Evolutionary conservation across 2,113 vertebrate species (phyloP).

Genomic region (Eudyptes chrysolophus): DNA sequence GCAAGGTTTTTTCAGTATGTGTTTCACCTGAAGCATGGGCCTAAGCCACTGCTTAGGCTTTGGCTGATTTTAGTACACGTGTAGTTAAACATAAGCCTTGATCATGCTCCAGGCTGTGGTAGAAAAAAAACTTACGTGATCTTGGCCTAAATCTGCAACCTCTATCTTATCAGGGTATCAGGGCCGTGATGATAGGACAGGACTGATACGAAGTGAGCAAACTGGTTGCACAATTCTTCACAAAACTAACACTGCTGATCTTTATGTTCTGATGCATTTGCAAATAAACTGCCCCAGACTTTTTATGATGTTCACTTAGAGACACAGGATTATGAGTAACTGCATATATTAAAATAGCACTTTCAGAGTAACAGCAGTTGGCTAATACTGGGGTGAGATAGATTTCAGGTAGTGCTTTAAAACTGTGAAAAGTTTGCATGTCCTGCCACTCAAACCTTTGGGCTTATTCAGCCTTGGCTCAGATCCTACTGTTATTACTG

Average conservation of each 20-base stretch:
- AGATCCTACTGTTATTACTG: not conserved
- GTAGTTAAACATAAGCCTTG: not conserved
- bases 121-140: not conserved
- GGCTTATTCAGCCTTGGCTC: not conserved
- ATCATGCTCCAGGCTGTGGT: not conserved
- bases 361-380: not conserved
- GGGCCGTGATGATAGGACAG: not conserved
- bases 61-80: not conserved
- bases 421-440: not conserved
- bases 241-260: not conserved
- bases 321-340: not conserved
- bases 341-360: not conserved
- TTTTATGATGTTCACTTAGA: not conserved
- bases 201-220: not conserved
- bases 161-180: not conserved
- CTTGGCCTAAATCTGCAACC: not conserved
- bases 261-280: not conserved
- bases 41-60: not conserved
- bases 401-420: not conserved
- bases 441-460: not conserved
- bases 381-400: not conserved
- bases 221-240: not conserved
- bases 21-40: not conserved
- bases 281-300: not conserved
- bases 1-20: not conserved